These are phyloP conservation scores for Phortica magna DNA, from an alignment of 2,888 invertebrate genomes.

Conservation along the genomic window DNA sequence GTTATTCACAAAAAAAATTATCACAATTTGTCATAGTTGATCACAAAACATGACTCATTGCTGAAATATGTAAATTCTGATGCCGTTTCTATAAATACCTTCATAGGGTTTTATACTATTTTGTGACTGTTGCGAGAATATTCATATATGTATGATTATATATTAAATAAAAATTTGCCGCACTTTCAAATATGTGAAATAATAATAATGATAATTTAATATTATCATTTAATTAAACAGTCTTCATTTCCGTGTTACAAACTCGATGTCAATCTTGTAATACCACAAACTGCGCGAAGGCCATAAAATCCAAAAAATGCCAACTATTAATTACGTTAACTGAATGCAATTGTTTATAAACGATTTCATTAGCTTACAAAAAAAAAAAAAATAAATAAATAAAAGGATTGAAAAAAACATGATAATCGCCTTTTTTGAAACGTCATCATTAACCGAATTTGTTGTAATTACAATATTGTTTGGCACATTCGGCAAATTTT, in stretches of 20 bases:
- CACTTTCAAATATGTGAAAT: too few species aligned
- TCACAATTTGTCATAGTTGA: too few species aligned
- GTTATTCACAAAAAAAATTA: too few species aligned
- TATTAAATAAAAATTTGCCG: too few species aligned
- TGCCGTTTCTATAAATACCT: too few species aligned
- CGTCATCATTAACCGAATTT: background rate
- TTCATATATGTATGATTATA: too few species aligned
- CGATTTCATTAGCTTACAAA: background rate
- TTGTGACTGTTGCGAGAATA: too few species aligned
- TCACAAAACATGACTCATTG: too few species aligned
- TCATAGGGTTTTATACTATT: too few species aligned
- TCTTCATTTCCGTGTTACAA: background rate
- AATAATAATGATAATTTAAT: too few species aligned
- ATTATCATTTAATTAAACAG: too few species aligned
- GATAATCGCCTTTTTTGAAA: background rate
- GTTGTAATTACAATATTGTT: background rate
- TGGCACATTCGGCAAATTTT: background rate
- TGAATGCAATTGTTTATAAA: constrained; percentile 14
- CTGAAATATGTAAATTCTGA: too few species aligned
- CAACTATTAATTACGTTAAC: constrained; percentile 2
- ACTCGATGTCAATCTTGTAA: background rate
- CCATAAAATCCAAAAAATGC: background rate
- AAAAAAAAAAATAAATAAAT: constrained; percentile 3
- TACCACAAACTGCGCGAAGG: background rate
- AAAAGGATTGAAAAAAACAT: background rate